Percentiles rank a stretch among this genome's conserved stretches.
phyloP scores from a whole-genome alignment of 2,797 vertebrate species.

The Gorsachius magnificus region DNA sequence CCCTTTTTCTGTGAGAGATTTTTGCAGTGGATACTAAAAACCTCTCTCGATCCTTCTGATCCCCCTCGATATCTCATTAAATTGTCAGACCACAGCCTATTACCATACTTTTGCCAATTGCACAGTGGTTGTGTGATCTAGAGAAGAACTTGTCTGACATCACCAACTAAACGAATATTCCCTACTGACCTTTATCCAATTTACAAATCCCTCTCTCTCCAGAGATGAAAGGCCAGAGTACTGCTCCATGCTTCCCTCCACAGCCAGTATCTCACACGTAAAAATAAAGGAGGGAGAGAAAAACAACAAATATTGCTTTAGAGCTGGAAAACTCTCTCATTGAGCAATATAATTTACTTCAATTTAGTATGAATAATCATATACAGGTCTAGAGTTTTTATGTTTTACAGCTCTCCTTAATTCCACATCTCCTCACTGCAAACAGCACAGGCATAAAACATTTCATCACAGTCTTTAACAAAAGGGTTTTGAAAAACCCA shows the following conservation, averaged over 20 bases:
- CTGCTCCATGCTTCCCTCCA: background rate
- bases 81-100: conserved; percentile 38
- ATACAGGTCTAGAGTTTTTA: conserved; percentile 50
- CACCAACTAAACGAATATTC: conserved; percentile 26
- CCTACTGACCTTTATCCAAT: background rate
- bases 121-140: background rate
- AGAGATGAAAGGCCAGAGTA: conserved; percentile 3
- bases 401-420: conserved; percentile 67
- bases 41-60: conserved; percentile 9
- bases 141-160: conserved; percentile 14
- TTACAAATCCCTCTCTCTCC: background rate
- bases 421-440: conserved; percentile 43
- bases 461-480: conserved; percentile 37
- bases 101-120: conserved; percentile 34
- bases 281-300: conserved; percentile 7
- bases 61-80: conserved; percentile 40
- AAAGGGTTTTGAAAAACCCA: background rate
- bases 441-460: conserved; percentile 47
- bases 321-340: conserved; percentile 18
- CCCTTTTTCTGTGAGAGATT: background rate
- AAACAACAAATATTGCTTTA: conserved; percentile 23
- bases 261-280: background rate
- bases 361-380: conserved; percentile 61
- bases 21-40: conserved; percentile 10
- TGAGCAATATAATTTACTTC: conserved; percentile 56